Evolutionary conservation across 53 echinoderm and acorn worm genomes (phyloP), one percentile per base, ranked within the genome.

Genomic region (Crossaster papposus): DNA sequence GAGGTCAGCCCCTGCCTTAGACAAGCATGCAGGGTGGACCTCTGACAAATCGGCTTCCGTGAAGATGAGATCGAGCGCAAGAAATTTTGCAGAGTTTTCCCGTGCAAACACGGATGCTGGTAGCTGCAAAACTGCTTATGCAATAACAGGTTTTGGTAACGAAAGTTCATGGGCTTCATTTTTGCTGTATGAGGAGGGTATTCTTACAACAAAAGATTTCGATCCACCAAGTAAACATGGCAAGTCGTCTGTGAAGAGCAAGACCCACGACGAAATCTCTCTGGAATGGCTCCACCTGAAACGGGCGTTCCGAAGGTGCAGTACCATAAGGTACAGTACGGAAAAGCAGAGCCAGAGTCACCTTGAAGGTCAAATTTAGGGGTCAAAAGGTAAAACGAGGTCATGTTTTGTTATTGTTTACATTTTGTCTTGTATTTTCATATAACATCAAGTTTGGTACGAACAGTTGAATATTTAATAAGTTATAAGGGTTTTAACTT

Each of bases 181-280:
- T 18, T 58, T 35, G 20, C 24, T 83, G 64, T 83, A 90, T 20
- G 83, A 65, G 17, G 80, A 65, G 24, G 90, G 87, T 5, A 26
- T 51, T 28, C 33, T 86, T 29, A 35, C 77, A 22, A 22, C 79
- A 15, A 50, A 86, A 20, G 82, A 22, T 52, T 93, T 88, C 55
- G 87, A 91, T 77, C 90, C 88, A 73, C 91, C 91, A 15, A 83
- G 86, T 31, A 64, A 79, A 90, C 91, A 88, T 8, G 63, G 81
- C 22, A 74, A 64, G 13, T 79, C 91, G 44, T 24, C 11, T 12
- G 22, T 93, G 10, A n/a, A 31, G 0, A 62, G 31, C 31, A 79
- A 76, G 30, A 36, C 53, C 26, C 81, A 93, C 37, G 77, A 81
- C 36, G 73, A 83, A 77, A n/a, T 91, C 10, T 31, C 3, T 30